Base-by-base conservation (phyloP, 2,888 invertebrate species). In the Thalpophila matura region DNA sequence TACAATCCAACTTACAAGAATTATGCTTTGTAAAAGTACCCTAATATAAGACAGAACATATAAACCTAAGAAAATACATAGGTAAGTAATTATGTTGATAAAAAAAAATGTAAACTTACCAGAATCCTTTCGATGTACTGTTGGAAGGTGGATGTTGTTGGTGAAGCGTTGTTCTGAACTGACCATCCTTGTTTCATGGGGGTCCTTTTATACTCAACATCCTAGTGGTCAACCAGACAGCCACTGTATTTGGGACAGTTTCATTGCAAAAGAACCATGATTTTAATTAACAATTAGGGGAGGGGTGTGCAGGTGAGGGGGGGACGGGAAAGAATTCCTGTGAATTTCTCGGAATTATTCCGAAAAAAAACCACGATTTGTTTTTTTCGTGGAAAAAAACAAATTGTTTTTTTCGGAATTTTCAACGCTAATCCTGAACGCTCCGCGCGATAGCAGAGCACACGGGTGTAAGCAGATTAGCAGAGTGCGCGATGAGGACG, bases 151-250 rank as follows among this genome's bases (percentile, higher is more conserved):
- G 76, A 66, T 67, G 63, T 43, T 56, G 60, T 38, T 53, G 74
- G 43, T 79, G 84, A 79, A 85, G 79, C 81, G 77, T 69, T 83
- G 86, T 79, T 88, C 89, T 90, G 91, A 92, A 93, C 91, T 94
- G 90, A 38, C 79, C 74, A 81, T 62, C 71, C 74, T 66, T 69
- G 54, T 71, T 55, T 63, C 65, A 74, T 62, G 79, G 70, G 68
- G 66, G 77, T 62, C 66, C 86, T 93, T 93, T 89, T 93, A 93
- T 93, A 93, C 82, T 51, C 53, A 74, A 68, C 58, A 65, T 68
- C 74, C 59, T 66, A 50, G 62, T 79, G 66, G 67, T 74, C 51
- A 63, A 7, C 26, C 29, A 53, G 67, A 74, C 51, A 63, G 9
- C 26, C 29, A 53, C 40, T 50, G 64, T 72, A 54, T 27, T 61